A percentile compares a stretch with the other conserved stretches of the same genome.
Conservation (phyloP, 1,140 invertebrate species). For the Drosophila hydei region DNA sequence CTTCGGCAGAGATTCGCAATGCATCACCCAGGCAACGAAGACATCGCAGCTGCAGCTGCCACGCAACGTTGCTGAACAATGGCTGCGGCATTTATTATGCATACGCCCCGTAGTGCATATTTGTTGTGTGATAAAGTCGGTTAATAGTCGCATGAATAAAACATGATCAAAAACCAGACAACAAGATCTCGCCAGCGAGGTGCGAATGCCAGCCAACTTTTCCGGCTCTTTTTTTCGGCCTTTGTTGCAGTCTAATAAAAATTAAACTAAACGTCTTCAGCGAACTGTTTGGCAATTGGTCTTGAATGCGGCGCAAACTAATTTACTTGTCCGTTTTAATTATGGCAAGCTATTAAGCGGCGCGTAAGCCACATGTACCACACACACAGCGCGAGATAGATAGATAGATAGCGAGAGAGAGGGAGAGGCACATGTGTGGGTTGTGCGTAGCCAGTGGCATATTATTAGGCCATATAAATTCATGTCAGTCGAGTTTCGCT, state of each 20-base stretch:
- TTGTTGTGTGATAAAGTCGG: constrained; percentile 80
- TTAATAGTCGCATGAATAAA: constrained; percentile 79
- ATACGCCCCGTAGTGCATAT: constrained; percentile 78
- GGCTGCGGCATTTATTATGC: constrained; percentile 69
- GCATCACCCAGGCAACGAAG: constrained; percentile 20
- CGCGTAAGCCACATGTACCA: constrained; percentile 49
- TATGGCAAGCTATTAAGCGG: constrained; percentile 69
- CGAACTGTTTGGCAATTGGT: constrained; percentile 30
- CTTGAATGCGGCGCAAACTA: constrained; percentile 55
- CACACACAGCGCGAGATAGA: neutral
- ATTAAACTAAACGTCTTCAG: constrained; percentile 53
- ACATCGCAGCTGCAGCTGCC: constrained; percentile 20
- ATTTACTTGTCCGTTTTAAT: constrained; percentile 82
- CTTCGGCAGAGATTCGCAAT: constrained; percentile 63
- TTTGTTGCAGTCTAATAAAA: constrained; percentile 53
- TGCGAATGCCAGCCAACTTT: constrained; percentile 31
- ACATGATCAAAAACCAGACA: constrained; percentile 47
- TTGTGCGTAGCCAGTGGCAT: constrained; percentile 54
- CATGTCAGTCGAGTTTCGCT: constrained; percentile 77
- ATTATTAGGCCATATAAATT: constrained; percentile 81
- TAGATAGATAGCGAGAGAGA: too few species aligned
- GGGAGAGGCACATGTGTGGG: constrained; percentile 2
- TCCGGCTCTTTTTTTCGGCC: neutral
- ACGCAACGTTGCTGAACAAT: constrained; percentile 32
- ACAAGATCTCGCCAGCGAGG: constrained; percentile 37